These are phyloP conservation scores for Gymnodraco acuticeps DNA, from an alignment of 2,797 vertebrate species.

Conservation along the genomic window DNA sequence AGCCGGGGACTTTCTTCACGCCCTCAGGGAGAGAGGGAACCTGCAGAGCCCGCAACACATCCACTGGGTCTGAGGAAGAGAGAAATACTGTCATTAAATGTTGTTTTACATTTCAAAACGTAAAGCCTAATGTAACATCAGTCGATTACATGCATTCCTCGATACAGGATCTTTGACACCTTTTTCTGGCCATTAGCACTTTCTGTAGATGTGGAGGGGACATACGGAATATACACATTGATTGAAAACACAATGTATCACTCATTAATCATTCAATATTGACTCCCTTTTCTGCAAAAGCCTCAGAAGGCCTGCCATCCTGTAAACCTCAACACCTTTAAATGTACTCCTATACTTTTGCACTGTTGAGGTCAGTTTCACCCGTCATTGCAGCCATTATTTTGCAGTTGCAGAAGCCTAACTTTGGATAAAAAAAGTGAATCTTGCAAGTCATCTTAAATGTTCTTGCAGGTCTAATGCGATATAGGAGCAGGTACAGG, in stretches of 20 bases:
- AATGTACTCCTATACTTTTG: neutral
- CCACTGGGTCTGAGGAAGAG: constrained; percentile 83
- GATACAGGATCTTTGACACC: neutral
- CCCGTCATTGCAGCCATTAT: neutral
- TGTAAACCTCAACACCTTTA: neutral
- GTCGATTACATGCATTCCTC: neutral
- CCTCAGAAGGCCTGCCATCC: neutral
- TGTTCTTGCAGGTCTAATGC: constrained; percentile 9
- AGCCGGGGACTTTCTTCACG: constrained; percentile 87
- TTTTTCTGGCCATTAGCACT: neutral
- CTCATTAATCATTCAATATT: neutral
- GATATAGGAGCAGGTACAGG: constrained; percentile 1
- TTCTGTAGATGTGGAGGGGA: neutral
- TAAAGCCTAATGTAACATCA: neutral
- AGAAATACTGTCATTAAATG: accelerated
- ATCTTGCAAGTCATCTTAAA: constrained; percentile 32
- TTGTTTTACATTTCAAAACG: neutral
- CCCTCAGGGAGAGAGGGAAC: constrained; percentile 91
- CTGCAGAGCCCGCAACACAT: constrained; percentile 88
- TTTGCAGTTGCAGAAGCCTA: constrained; percentile 1
- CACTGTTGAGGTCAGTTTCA: neutral
- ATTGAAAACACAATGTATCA: neutral
- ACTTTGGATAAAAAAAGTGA: constrained; percentile 1
- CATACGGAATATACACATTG: neutral
- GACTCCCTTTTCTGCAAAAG: neutral